A percentile compares a stretch with the other conserved stretches of the same genome.
Evolutionary conservation across 2,888 invertebrate species (phyloP).

Genomic region (Lasioglossum malachurum): DNA sequence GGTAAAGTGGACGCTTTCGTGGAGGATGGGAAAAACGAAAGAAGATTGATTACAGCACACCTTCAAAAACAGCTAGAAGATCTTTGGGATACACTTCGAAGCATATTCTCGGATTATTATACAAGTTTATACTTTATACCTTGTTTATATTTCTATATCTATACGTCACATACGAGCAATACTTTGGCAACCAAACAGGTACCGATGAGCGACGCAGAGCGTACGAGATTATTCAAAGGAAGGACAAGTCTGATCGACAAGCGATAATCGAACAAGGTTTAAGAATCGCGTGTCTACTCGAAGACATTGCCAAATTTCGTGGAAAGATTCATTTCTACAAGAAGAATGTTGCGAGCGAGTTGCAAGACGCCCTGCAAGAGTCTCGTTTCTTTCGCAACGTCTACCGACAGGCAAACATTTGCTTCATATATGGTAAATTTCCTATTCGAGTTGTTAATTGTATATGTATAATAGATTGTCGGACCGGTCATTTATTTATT

Average conservation of each 20-base stretch:
- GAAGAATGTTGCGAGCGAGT: constrained; percentile 40
- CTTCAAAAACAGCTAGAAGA: constrained; percentile 63
- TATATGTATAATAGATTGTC: neutral
- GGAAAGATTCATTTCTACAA: constrained; percentile 57
- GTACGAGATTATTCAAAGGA: constrained; percentile 72
- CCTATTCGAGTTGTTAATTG: neutral
- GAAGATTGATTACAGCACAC: constrained; percentile 52
- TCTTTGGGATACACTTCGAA: constrained; percentile 64
- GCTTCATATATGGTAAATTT: constrained; percentile 69
- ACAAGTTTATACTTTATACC: constrained; percentile 63
- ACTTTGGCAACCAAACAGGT: constrained; percentile 52
- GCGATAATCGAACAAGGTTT: constrained; percentile 71
- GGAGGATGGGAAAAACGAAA: constrained; percentile 76
- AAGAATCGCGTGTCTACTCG: constrained; percentile 65
- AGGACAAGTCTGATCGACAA: constrained; percentile 72
- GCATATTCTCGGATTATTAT: constrained; percentile 66
- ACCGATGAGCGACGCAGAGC: constrained; percentile 66
- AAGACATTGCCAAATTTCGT: constrained; percentile 68
- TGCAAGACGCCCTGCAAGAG: constrained; percentile 67
- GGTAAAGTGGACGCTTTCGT: constrained; percentile 77
- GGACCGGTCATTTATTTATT: neutral
- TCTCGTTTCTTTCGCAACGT: constrained; percentile 68
- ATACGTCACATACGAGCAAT: neutral
- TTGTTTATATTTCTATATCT: neutral
- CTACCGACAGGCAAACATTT: constrained; percentile 68